Evolutionary conservation across 2,797 vertebrate species (phyloP), one percentile per base, ranked within the genome.

Genomic region (Simalia tracyae): DNA sequence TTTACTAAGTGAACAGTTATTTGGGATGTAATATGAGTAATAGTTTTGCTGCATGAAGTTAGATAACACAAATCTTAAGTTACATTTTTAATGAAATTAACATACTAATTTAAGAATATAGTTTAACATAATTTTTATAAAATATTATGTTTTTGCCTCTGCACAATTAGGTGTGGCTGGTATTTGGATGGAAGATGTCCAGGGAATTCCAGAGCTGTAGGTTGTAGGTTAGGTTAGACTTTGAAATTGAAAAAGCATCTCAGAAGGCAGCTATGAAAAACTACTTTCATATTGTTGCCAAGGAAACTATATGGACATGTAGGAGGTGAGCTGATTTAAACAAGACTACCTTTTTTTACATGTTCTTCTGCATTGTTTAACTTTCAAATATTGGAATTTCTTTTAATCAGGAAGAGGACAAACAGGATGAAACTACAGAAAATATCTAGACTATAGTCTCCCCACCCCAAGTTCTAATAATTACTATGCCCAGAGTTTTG

Each of bases 21-120:
- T 93, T 61, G 86, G 87, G 86, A 93, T 92, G 26, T 91, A 88
- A 89, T 89, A 56, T 85, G 59, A 68, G 19, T 93, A 85, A 87
- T 28, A 93, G 56, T 54, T n/a, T n/a, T 85, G 50, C 50, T 85
- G 84, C 12, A 2, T 6, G n/a, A 57, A 11, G 22, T 84, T 84
- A 84, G 22, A 54, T 84, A 50, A 84, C 10, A 26, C 10, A 84
- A 24, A 84, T 28, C 9, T 36, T 54, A 84, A 84, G 11, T 84
- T 84, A 12, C 4, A 84, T 84, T 84, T 84, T 54, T n/a, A 28
- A 85, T 56, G 36, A 76, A 76, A 76, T 76, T 42, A 76, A 36
- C 12, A 76, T 76, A 76, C 31, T 76, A 76, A 76, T 42, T 76
- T 19, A 31, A 42, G 36, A 42, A 76, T 76, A 17, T 76, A 36